A percentile compares a stretch with the other conserved stretches of the same genome.
phyloP scores from a whole-genome alignment of 1,140 invertebrate genomes.

The Copidosoma floridanum region DNA sequence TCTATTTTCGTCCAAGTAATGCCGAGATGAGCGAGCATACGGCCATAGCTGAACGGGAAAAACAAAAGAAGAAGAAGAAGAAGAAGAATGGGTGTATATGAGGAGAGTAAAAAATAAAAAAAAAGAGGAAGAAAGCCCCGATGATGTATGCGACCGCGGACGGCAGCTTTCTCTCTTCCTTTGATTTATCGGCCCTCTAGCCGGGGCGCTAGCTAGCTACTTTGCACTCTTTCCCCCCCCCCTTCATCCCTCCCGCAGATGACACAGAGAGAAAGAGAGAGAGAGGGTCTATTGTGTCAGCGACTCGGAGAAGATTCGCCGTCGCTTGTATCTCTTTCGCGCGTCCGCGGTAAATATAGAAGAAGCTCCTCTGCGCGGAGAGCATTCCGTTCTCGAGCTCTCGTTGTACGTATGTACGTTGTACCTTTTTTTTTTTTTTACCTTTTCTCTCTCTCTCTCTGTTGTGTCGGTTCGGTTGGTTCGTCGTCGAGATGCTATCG shows the following conservation, averaged over 20 bases:
- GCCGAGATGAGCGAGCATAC: too few relatives aligned
- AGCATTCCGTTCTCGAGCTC: slow-evolving; percentile 19
- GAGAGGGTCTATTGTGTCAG: slow-evolving; percentile 9
- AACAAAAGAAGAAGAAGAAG: too few relatives aligned
- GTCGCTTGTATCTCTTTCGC: slow-evolving; percentile 4
- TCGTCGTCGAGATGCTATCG: neutral
- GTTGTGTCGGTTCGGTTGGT: neutral
- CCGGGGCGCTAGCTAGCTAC: slow-evolving; percentile 8
- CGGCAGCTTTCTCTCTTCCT: too few relatives aligned
- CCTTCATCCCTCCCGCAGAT: slow-evolving; percentile 15
- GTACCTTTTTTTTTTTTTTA: too few relatives aligned
- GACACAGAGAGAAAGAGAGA: too few relatives aligned
- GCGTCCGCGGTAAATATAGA: slow-evolving; percentile 12
- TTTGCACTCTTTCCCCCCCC: neutral
- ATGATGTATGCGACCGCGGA: too few relatives aligned
- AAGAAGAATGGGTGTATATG: too few relatives aligned
- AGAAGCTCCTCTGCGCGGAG: neutral
- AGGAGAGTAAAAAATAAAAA: neutral
- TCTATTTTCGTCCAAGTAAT: too few relatives aligned
- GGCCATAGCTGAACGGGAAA: too few relatives aligned
- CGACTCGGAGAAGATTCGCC: neutral
- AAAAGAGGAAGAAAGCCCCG: neutral
- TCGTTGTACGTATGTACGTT: too few relatives aligned
- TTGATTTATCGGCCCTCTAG: slow-evolving; percentile 39
- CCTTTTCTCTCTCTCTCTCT: slow-evolving; percentile 2